These are phyloP conservation scores for Montipora cactus DNA, from an alignment of 64 coral and sea anemone species.

Conservation along the genomic window DNA sequence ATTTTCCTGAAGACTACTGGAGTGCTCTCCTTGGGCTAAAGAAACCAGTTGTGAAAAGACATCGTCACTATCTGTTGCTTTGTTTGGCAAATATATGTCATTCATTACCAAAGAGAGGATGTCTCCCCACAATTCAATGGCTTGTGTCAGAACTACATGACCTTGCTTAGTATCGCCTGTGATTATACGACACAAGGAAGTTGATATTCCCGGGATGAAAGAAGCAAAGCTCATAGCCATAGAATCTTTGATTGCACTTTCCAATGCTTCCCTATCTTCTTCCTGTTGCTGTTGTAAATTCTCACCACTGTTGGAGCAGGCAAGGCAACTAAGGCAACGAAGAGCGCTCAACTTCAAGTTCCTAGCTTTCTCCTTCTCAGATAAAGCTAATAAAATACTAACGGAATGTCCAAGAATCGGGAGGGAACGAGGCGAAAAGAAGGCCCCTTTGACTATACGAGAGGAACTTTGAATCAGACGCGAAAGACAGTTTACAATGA, in stretches of 20 bases:
- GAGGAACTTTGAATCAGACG: conserved; percentile 57
- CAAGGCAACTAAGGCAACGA: conserved; percentile 65
- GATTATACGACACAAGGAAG: conserved; percentile 71
- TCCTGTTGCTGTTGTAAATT: not conserved
- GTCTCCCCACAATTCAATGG: conserved; percentile 66
- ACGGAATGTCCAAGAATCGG: conserved; percentile 79
- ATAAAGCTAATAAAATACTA: conserved; percentile 55
- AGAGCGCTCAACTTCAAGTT: conserved; percentile 73
- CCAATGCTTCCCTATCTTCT: conserved; percentile 31
- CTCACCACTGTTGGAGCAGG: conserved; percentile 38
- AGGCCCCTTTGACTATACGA: conserved; percentile 61
- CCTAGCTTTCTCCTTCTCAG: conserved; percentile 78
- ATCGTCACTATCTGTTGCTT: conserved; percentile 39
- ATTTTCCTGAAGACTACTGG: conserved; percentile 1
- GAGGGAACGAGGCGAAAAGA: conserved; percentile 74
- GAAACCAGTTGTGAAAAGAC: conserved; percentile 45
- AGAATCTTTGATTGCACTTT: conserved; percentile 67
- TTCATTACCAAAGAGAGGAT: conserved; percentile 82
- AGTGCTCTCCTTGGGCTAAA: conserved; percentile 22
- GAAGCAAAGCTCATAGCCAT: conserved; percentile 76
- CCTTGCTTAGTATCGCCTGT: conserved; percentile 66
- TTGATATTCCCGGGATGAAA: conserved; percentile 91
- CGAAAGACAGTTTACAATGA: conserved; percentile 64
- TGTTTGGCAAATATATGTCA: conserved; percentile 62
- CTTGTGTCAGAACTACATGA: conserved; percentile 57